phyloP scores from a whole-genome alignment of 2,797 vertebrate genomes.

The Ptychadena robeensis region DNA sequence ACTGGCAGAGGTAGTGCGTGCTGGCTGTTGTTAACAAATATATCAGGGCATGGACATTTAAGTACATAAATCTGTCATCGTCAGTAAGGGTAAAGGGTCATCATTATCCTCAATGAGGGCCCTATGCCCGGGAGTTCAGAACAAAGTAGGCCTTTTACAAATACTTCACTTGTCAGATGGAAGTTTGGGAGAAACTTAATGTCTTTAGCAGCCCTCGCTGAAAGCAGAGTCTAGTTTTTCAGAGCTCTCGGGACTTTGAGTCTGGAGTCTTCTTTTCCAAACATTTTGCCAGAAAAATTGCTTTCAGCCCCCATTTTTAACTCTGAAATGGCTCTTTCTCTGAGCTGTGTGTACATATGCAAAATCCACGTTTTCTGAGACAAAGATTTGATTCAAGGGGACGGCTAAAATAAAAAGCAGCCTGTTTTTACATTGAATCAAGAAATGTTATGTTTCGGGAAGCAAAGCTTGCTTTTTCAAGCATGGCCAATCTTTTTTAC shows the following conservation, averaged over 20 bases:
- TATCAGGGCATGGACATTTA: slow-evolving; percentile 69
- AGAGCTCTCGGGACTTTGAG: slow-evolving; percentile 71
- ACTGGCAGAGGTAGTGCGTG: slow-evolving; percentile 59
- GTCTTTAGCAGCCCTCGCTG: slow-evolving; percentile 72
- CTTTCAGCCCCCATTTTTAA: slow-evolving; percentile 57
- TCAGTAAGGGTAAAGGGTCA: slow-evolving; percentile 69
- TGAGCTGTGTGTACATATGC: slow-evolving; percentile 57
- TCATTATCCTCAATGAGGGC: slow-evolving; percentile 70
- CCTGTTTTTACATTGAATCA: slow-evolving; percentile 42
- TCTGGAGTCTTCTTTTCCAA: slow-evolving; percentile 70
- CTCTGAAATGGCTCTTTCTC: slow-evolving; percentile 57
- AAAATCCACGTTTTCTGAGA: slow-evolving; percentile 59
- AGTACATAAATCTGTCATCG: slow-evolving; percentile 76
- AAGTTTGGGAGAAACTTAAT: slow-evolving; percentile 75
- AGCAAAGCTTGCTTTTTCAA: slow-evolving; percentile 24
- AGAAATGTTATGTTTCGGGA: slow-evolving; percentile 60
- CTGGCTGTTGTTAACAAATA: slow-evolving; percentile 72
- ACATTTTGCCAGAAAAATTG: slow-evolving; percentile 68
- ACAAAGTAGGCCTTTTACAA: slow-evolving; percentile 73
- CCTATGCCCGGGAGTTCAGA: slow-evolving; percentile 69
- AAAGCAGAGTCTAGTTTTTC: slow-evolving; percentile 69
- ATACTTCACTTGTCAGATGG: slow-evolving; percentile 73
- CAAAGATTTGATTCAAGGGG: slow-evolving; percentile 65
- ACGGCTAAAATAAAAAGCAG: slow-evolving; percentile 40
- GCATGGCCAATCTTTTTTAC: slow-evolving; percentile 56